Conservation (phyloP, 2,797 vertebrate genomes). For the Oryzias sinensis region DNA sequence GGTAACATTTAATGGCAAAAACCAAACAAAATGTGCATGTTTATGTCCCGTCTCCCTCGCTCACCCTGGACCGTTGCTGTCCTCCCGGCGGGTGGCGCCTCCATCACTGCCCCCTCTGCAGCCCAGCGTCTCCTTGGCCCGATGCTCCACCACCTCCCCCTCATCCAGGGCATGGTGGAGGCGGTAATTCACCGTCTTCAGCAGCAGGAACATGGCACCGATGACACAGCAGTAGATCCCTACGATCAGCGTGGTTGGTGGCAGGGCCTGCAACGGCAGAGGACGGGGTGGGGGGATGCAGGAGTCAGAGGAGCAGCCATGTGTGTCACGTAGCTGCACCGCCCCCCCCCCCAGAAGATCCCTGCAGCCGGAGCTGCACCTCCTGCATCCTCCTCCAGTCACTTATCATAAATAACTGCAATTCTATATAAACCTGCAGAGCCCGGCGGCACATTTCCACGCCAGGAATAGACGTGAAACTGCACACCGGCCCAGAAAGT, state of each 20-base stretch:
- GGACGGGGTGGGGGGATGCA: background rate
- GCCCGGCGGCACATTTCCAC: constrained; percentile 56
- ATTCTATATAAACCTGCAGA: constrained; percentile 52
- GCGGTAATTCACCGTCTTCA: constrained; percentile 97
- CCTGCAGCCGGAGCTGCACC: too few species aligned
- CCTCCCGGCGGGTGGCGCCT: constrained; percentile 80
- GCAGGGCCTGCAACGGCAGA: constrained; percentile 83
- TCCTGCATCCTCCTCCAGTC: too few species aligned
- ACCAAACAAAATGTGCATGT: too few species aligned
- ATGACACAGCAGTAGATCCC: constrained; percentile 98
- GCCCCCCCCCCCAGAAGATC: too few species aligned
- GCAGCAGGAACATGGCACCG: constrained; percentile 91
- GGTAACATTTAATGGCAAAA: too few species aligned
- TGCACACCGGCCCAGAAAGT: constrained; percentile 44
- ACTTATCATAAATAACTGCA: constrained; percentile 28
- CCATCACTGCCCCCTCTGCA: constrained; percentile 79
- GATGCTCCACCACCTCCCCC: constrained; percentile 93
- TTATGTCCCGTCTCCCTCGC: constrained; percentile 22
- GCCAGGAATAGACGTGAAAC: constrained; percentile 67
- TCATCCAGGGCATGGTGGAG: constrained; percentile 96
- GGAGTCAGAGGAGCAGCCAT: too few species aligned
- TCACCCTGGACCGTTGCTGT: constrained; percentile 96
- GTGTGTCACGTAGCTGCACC: too few species aligned
- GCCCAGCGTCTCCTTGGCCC: constrained; percentile 82
- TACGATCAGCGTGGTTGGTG: constrained; percentile 95